A percentile compares a stretch with the other conserved stretches of the same genome.
These are phyloP conservation scores for Poecile atricapillus DNA, from an alignment of 2,113 vertebrate genomes.

Conservation along the genomic window DNA sequence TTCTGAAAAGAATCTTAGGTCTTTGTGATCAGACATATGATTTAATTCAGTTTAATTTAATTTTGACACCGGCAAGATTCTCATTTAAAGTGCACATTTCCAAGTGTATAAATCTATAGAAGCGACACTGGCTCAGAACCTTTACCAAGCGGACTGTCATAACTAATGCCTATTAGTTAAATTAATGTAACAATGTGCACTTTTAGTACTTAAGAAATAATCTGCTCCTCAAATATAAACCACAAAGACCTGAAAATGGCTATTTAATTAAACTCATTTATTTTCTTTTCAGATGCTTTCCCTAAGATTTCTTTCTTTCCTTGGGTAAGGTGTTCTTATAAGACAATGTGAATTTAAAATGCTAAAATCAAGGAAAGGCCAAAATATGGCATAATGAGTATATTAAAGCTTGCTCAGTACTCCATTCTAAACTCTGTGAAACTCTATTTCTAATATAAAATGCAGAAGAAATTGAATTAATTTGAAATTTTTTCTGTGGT, in stretches of 20 bases:
- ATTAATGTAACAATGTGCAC: conserved; percentile 44
- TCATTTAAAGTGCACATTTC: conserved; percentile 42
- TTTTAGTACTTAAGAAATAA: conserved; percentile 57
- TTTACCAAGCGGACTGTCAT: conserved; percentile 53
- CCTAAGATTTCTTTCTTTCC: conserved; percentile 28
- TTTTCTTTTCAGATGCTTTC: conserved; percentile 51
- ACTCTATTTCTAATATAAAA: conserved; percentile 3
- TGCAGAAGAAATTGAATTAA: not conserved
- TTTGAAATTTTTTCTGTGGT: not conserved
- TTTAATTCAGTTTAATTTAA: conserved; percentile 57
- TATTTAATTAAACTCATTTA: conserved; percentile 58
- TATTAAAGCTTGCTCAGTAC: not conserved
- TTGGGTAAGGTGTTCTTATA: not conserved
- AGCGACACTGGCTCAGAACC: conserved; percentile 53
- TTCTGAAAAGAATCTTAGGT: conserved; percentile 36
- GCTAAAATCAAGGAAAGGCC: conserved; percentile 3
- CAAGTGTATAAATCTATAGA: conserved; percentile 52
- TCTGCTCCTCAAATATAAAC: conserved; percentile 62
- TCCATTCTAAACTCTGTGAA: not conserved
- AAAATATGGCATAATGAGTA: not conserved
- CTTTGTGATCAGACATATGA: conserved; percentile 42
- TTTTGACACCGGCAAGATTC: conserved; percentile 48
- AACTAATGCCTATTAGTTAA: conserved; percentile 63
- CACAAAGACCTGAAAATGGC: conserved; percentile 55
- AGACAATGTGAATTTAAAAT: conserved; percentile 22